A percentile compares a stretch with the other conserved stretches of the same genome.
Evolutionary conservation across 1,140 invertebrate genomes (phyloP).

Genomic region (Antheraea mylitta): DNA sequence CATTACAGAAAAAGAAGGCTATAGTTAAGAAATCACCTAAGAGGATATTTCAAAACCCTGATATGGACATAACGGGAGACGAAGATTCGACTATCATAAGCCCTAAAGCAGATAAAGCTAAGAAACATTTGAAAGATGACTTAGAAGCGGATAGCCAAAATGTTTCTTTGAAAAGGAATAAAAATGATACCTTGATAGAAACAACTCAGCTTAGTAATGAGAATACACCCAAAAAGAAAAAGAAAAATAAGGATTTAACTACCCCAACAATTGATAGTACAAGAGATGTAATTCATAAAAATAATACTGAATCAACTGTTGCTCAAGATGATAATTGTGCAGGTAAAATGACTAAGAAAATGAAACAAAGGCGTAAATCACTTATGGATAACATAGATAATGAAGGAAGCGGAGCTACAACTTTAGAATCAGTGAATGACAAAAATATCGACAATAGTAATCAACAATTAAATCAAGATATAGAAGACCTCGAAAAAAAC

Average conservation of each 20-base stretch:
- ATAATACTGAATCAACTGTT: neutral
- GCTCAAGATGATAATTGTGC: neutral
- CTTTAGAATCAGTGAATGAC: neutral
- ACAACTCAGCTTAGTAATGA: slow-evolving; percentile 13
- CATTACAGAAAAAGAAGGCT: slow-evolving; percentile 66
- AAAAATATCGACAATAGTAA: slow-evolving; percentile 3
- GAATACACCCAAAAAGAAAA: slow-evolving; percentile 32
- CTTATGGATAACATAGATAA: neutral
- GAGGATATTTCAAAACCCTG: slow-evolving; percentile 66
- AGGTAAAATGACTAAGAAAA: slow-evolving; percentile 12
- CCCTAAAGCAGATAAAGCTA: slow-evolving; percentile 64
- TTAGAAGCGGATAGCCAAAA: slow-evolving; percentile 38
- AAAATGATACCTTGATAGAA: slow-evolving; percentile 9
- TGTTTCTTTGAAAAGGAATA: slow-evolving; percentile 12
- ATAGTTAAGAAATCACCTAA: slow-evolving; percentile 72
- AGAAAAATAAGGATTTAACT: slow-evolving; percentile 24
- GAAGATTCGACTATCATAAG: slow-evolving; percentile 34
- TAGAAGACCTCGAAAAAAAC: neutral
- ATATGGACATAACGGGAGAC: slow-evolving; percentile 46
- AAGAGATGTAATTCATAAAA: neutral
- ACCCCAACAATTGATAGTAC: neutral
- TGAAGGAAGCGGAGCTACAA: neutral
- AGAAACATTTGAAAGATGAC: slow-evolving; percentile 63
- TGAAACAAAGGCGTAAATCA: slow-evolving; percentile 20
- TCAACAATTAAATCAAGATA: slow-evolving; percentile 1